Evolutionary conservation across 2,888 invertebrate species (phyloP).

Genomic region (Drosophila paramelanica): DNA sequence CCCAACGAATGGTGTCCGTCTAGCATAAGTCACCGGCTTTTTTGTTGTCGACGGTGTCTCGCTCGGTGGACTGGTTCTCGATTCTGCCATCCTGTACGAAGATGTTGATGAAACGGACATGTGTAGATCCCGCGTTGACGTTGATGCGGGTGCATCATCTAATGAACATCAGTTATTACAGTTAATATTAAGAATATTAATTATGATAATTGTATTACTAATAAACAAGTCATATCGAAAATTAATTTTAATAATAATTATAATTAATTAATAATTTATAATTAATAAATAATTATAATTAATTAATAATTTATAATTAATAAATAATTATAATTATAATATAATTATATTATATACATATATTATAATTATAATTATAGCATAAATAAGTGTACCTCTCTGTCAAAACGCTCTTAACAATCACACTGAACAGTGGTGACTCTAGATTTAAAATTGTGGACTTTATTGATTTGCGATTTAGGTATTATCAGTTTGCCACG

Average conservation of each 20-base stretch:
- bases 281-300: not conserved
- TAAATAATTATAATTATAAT: not conserved
- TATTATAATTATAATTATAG: not conserved
- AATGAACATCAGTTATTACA: not conserved
- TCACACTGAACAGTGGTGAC: too few species aligned
- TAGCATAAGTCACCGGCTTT: not conserved
- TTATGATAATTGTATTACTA: too few species aligned
- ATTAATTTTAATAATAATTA: not conserved
- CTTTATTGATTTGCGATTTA: too few species aligned
- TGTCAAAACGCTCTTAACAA: not conserved
- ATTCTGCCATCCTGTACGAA: not conserved
- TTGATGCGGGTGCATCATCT: conserved; percentile 40
- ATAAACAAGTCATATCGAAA: not conserved
- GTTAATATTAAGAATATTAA: not conserved
- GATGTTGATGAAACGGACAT: conserved; percentile 28
- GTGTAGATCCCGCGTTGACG: conserved; percentile 29
- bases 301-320: too few species aligned
- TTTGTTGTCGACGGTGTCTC: not conserved
- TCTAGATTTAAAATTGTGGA: too few species aligned
- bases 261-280: too few species aligned
- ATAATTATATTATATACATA: too few species aligned
- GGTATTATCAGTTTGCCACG: too few species aligned
- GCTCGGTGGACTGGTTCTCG: not conserved
- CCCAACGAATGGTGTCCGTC: not conserved
- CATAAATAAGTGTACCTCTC: not conserved